These are phyloP conservation scores for Centropristis striata DNA, from an alignment of 2,113 vertebrate genomes.

Conservation along the genomic window DNA sequence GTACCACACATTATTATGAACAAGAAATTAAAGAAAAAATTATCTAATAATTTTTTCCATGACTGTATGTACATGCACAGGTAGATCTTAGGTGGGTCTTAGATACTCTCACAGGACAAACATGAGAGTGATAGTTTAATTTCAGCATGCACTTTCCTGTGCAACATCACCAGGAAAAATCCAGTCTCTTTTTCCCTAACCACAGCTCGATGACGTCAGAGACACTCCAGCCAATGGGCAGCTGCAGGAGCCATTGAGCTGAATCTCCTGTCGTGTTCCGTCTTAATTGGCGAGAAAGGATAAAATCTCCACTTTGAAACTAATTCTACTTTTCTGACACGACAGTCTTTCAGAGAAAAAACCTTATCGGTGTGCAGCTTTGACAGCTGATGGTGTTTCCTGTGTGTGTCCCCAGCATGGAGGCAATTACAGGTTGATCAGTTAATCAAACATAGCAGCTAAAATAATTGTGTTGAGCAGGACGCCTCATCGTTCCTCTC, in stretches of 20 bases:
- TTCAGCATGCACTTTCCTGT: neutral
- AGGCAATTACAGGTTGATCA: constrained; percentile 8
- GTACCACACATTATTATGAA: too few relatives aligned
- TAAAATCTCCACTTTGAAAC: constrained; percentile 30
- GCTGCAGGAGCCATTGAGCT: constrained; percentile 13
- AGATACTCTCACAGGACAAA: neutral
- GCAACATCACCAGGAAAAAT: constrained; percentile 24
- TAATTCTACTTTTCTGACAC: neutral
- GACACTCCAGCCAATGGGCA: constrained; percentile 19
- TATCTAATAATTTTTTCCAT: too few relatives aligned
- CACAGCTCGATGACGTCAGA: constrained; percentile 23
- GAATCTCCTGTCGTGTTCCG: constrained; percentile 13
- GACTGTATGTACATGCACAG: neutral
- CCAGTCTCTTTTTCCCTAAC: constrained; percentile 35
- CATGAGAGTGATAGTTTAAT: neutral
- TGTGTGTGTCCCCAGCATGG: neutral
- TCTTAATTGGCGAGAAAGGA: constrained; percentile 41
- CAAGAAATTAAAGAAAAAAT: too few relatives aligned
- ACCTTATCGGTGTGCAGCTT: neutral
- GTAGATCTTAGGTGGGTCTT: too few relatives aligned
- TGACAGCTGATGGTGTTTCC: constrained; percentile 20
- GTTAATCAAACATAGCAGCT: constrained; percentile 21
- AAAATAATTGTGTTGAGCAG: neutral
- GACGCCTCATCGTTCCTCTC: neutral
- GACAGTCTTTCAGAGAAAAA: neutral